phyloP scores from a whole-genome alignment of 2,888 invertebrate species.

The Tipula unca region DNA sequence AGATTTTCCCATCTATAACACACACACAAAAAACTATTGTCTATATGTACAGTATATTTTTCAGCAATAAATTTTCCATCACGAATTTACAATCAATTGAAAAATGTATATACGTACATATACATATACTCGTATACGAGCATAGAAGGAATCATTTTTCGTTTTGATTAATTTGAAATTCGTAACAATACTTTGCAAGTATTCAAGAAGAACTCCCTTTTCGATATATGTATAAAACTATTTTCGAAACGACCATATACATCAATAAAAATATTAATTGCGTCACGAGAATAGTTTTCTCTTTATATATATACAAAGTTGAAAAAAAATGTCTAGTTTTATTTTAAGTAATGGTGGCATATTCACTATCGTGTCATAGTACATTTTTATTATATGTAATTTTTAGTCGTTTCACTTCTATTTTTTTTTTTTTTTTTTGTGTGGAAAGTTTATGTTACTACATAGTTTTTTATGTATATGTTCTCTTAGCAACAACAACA shows the following conservation, averaged over 20 bases:
- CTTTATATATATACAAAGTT: background rate
- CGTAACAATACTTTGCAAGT: background rate
- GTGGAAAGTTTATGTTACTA: background rate
- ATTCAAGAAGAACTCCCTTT: background rate
- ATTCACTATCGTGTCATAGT: background rate
- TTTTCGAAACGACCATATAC: background rate
- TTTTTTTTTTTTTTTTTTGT: background rate
- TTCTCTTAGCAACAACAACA: background rate
- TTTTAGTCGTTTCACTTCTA: background rate
- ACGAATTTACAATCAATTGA: conserved; percentile 8
- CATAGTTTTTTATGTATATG: background rate
- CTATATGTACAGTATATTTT: background rate
- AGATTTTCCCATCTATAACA: background rate
- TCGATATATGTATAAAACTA: background rate
- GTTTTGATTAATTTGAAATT: background rate
- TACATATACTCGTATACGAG: background rate
- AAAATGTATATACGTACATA: background rate
- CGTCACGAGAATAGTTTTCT: background rate
- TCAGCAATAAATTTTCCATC: background rate
- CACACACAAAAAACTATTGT: background rate
- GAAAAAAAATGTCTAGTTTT: background rate
- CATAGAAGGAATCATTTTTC: background rate
- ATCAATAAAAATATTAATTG: background rate
- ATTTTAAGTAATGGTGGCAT: background rate
- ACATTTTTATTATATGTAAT: conserved; percentile 2